Evolutionary conservation across 2,797 vertebrate species (phyloP), one percentile per base, ranked within the genome.

Genomic region (Merluccius polli): DNA sequence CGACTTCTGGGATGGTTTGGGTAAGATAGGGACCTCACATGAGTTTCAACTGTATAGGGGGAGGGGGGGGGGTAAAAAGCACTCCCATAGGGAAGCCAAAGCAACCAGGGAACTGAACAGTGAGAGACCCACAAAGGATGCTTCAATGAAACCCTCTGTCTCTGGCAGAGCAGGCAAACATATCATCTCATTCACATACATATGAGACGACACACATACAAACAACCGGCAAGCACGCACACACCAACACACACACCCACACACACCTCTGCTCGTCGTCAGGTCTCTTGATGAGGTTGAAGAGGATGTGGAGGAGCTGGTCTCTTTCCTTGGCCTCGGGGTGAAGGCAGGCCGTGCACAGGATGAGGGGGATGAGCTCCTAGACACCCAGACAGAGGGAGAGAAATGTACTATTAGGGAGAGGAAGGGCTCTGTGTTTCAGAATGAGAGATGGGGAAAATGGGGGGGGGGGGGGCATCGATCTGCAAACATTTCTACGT

Each of bases 261-360:
- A 74, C 88, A 65, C 81, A 99, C 98, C 98, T 98, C 91, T 99
- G 98, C 83, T 98, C 97, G 82, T 99, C 97, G 76, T 99, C 98
- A 15, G 98, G 98, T 84, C 97, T 95, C 91, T 99, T 98, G 89
- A 99, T 99, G 86, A 99, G 92, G 90, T 99, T 99, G 90, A 99
- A 99, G 81, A 99, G 95, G 88, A 99, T 99, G 88, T 99, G 98
- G 8, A 99, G 95, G 73, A 99, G 97, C 89, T 99, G 97, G 89
- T 99, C 98, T 93, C 98, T 94, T 82, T 99, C 98, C 92, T 97
- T 99, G 86, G 97, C 93, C 85, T 99, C 96, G 73, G 98, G 98
- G 91, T 99, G 98, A 81, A 99, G 96, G 90, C 98, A 99, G 85
- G 98, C 98, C 38, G 98, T 99, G 82, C 98, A 99, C 82, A 99